A percentile compares a stretch with the other conserved stretches of the same genome.
Conservation (phyloP, 2,888 invertebrate species). For the Macaria notata region DNA sequence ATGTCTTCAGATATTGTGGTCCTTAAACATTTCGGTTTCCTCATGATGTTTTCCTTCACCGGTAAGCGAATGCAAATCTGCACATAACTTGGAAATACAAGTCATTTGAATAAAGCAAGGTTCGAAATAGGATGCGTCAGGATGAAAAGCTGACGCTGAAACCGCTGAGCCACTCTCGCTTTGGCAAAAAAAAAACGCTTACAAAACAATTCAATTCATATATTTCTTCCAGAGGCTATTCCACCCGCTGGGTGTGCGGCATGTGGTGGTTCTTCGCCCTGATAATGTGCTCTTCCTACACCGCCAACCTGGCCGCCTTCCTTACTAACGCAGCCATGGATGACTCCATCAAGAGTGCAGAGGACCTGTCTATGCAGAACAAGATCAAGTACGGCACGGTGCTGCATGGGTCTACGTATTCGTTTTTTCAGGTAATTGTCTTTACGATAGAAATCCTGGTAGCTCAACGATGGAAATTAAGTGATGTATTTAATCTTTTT, state of each 20-base stretch:
- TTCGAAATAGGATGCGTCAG: too few species aligned
- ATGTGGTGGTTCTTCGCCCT: constrained; percentile 98
- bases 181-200: too few species aligned
- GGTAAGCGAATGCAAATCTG: too few species aligned
- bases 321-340: constrained; percentile 95
- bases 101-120: too few species aligned
- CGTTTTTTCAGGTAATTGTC: constrained; percentile 90
- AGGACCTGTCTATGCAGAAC: constrained; percentile 96
- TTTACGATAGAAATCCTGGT: background rate
- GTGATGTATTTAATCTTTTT: too few species aligned
- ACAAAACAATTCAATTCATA: too few species aligned
- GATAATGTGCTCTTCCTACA: constrained; percentile 97
- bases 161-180: too few species aligned
- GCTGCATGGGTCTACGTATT: constrained; percentile 92
- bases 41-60: too few species aligned
- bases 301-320: constrained; percentile 97
- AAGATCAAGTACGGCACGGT: constrained; percentile 98
- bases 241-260: constrained; percentile 94
- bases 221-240: constrained; percentile 86
- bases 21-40: too few species aligned
- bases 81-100: too few species aligned
- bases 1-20: too few species aligned
- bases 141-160: too few species aligned
- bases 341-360: constrained; percentile 93
- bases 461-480: background rate